These are phyloP conservation scores for Caenorhabditis sp. DNA, from an alignment of 2,888 invertebrate genomes.

Conservation along the genomic window DNA sequence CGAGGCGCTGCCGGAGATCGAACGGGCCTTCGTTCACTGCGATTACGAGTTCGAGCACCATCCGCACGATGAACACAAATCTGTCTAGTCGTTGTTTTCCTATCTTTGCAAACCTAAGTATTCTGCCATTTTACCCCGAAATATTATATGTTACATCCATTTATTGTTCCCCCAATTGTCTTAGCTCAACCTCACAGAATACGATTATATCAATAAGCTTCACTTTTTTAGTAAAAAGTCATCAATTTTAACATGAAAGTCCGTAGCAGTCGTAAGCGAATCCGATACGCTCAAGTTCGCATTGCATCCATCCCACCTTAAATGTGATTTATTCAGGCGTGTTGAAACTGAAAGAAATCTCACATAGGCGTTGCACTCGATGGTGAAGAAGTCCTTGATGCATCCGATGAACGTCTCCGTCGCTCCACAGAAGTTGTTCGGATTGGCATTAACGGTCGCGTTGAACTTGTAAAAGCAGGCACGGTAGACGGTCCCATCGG, in stretches of 20 bases:
- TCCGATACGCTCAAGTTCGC: conserved; percentile 65
- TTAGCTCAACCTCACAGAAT: too few species aligned
- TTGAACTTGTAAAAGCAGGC: conserved; percentile 61
- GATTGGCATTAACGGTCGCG: conserved; percentile 54
- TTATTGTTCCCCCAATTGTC: too few species aligned
- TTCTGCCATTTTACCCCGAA: too few species aligned
- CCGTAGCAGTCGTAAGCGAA: conserved; percentile 64
- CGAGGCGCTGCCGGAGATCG: conserved; percentile 81
- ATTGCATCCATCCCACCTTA: conserved; percentile 65
- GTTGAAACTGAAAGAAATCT: neutral
- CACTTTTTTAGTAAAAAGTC: too few species aligned
- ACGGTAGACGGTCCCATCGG: conserved; percentile 51
- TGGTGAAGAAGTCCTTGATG: conserved; percentile 57
- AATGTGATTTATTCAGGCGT: neutral
- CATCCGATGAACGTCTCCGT: conserved; percentile 52
- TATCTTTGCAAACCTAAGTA: too few species aligned
- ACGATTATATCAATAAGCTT: neutral
- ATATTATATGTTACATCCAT: too few species aligned
- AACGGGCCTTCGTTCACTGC: conserved; percentile 82
- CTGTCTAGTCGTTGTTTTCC: too few species aligned
- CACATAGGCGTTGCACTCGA: conserved; percentile 46
- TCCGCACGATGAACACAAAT: conserved; percentile 80
- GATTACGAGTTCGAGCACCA: conserved; percentile 81
- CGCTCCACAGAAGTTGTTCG: conserved; percentile 59
- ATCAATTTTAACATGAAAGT: conserved; percentile 44